Conservation (phyloP, 2,113 vertebrate species). For the Centropus unirufus region DNA sequence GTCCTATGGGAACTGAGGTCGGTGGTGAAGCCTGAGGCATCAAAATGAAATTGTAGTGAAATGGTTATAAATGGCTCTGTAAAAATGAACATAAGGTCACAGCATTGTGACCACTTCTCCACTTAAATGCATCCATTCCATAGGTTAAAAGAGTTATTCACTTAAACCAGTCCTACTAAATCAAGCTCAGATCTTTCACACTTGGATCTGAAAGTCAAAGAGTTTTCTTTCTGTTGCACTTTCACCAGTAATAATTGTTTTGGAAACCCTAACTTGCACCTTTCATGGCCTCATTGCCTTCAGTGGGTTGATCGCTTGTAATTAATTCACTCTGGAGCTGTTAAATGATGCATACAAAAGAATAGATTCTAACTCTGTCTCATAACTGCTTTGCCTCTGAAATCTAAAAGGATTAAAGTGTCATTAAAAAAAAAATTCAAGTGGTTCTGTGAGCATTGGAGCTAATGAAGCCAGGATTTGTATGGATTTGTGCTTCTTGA, state of each 20-base stretch:
- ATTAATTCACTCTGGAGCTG: constrained; percentile 34
- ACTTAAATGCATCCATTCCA: background rate
- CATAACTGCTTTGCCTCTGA: background rate
- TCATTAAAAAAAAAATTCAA: background rate
- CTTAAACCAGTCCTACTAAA: background rate
- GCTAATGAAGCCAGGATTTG: background rate
- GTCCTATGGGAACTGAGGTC: background rate
- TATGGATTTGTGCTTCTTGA: constrained; percentile 30
- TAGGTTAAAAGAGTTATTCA: background rate
- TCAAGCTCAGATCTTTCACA: background rate
- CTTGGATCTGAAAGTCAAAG: background rate
- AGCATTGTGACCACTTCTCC: background rate
- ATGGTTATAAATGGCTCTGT: background rate
- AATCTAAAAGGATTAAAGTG: constrained; percentile 30
- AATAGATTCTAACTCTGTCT: background rate
- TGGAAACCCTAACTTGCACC: background rate
- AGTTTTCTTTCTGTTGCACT: background rate
- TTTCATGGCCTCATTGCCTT: background rate
- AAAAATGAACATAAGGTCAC: background rate
- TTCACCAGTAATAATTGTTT: background rate
- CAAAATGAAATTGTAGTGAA: background rate
- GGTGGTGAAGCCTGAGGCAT: background rate
- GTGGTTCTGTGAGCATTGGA: background rate
- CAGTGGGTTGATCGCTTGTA: background rate
- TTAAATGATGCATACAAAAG: constrained; percentile 21